These are phyloP conservation scores for Acipenser transmontanus DNA, from an alignment of 2,797 vertebrate species.

Conservation along the genomic window DNA sequence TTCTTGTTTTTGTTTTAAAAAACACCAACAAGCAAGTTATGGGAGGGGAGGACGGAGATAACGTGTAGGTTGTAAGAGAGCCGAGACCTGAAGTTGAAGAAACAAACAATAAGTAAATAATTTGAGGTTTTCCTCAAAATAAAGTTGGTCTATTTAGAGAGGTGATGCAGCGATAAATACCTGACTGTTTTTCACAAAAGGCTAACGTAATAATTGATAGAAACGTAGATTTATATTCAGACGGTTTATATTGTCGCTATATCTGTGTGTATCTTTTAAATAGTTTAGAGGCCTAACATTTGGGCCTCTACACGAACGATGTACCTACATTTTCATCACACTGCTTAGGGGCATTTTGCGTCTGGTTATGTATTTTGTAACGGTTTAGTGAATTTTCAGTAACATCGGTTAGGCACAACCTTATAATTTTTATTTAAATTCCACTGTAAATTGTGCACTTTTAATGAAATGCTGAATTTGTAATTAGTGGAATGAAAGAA, in stretches of 20 bases:
- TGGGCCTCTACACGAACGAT: slow-evolving; percentile 44
- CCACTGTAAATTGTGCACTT: no score
- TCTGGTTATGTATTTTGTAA: no score
- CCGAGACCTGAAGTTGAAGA: slow-evolving; percentile 55
- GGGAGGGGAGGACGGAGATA: slow-evolving; percentile 47
- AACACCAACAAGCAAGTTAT: no score
- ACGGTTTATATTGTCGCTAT: slow-evolving; percentile 37
- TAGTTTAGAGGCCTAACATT: slow-evolving; percentile 81
- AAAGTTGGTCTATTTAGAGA: slow-evolving; percentile 50
- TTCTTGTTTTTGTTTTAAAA: no score
- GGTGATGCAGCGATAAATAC: background rate
- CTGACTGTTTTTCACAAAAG: background rate
- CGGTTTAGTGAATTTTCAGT: no score
- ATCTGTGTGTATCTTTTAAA: slow-evolving; percentile 41
- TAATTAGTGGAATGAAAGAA: no score
- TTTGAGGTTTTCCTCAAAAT: slow-evolving; percentile 35
- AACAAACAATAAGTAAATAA: slow-evolving; percentile 57
- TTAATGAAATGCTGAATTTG: no score
- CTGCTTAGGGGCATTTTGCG: no score
- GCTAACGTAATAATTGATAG: background rate
- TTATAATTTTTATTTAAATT: no score
- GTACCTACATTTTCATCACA: no score
- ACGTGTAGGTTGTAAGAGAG: slow-evolving; percentile 45
- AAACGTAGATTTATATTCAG: slow-evolving; percentile 19
- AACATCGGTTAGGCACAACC: no score